Percentiles rank a stretch among this genome's conserved stretches.
Conservation (phyloP, 2,797 vertebrate species). For the Denticeps clupeoides region DNA sequence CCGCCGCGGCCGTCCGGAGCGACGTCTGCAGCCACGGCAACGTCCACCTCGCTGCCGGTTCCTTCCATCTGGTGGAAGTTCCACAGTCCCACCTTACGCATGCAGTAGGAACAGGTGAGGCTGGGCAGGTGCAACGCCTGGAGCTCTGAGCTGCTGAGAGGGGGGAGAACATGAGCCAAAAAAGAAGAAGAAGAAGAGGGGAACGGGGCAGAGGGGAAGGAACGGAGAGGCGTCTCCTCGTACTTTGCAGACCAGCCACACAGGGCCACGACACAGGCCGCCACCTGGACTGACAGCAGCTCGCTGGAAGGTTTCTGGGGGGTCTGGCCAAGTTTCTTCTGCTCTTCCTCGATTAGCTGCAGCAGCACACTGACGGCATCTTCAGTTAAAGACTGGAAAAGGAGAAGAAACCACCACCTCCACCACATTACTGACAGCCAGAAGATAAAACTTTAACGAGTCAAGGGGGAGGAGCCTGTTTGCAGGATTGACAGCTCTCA, state of each 20-base stretch:
- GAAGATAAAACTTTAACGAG: too few species aligned
- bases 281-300: conserved; percentile 66
- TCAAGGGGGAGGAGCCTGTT: too few species aligned
- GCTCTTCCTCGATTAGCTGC: conserved; percentile 73
- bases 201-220: too few species aligned
- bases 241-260: conserved; percentile 88
- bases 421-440: too few species aligned
- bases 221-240: not conserved
- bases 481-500: too few species aligned
- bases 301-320: conserved; percentile 45
- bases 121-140: conserved; percentile 64
- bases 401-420: conserved; percentile 9
- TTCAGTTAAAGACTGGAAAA: conserved; percentile 71
- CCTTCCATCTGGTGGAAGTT: conserved; percentile 80
- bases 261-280: conserved; percentile 76
- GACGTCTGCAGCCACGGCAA: conserved; percentile 35
- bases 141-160: conserved; percentile 49
- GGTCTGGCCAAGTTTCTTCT: conserved; percentile 43
- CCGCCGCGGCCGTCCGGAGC: not conserved
- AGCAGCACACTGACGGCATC: conserved; percentile 71
- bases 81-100: conserved; percentile 87
- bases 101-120: conserved; percentile 78
- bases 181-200: not conserved
- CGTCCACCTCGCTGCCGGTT: conserved; percentile 42
- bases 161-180: conserved; percentile 10